A percentile compares a stretch with the other conserved stretches of the same genome.
Conservation (phyloP, 1,140 invertebrate genomes). For the Caenorhabditis remanei region DNA sequence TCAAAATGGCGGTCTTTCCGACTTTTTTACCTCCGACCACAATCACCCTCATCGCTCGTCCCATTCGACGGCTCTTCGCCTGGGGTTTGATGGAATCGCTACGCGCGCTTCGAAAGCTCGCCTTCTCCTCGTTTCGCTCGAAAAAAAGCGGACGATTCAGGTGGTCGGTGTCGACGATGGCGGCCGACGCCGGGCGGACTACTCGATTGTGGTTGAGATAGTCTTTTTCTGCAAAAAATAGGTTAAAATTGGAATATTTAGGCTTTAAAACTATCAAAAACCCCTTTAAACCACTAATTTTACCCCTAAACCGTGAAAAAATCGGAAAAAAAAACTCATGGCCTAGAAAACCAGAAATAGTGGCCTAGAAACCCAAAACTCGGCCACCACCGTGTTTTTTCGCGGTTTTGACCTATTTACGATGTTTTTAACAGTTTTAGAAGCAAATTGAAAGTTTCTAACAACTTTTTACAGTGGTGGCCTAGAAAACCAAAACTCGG, state of each 20-base stretch:
- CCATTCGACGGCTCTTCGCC: constrained; percentile 58
- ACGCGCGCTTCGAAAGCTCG: background rate
- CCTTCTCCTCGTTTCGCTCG: background rate
- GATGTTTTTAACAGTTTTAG: no score
- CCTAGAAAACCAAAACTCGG: no score
- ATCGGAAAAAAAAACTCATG: no score
- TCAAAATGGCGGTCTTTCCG: constrained; percentile 71
- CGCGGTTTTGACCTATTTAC: no score
- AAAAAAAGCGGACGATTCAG: background rate
- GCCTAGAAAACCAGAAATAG: no score
- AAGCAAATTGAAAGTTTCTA: no score
- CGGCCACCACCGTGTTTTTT: no score
- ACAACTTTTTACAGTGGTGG: no score
- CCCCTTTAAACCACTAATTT: no score
- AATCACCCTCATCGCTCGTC: constrained; percentile 69
- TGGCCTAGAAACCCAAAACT: no score
- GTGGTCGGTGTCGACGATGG: background rate
- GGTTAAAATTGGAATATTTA: background rate
- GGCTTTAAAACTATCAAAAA: no score
- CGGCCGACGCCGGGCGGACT: background rate
- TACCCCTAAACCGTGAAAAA: no score
- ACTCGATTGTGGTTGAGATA: constrained; percentile 20
- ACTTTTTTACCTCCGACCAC: constrained; percentile 66
- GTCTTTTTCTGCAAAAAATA: constrained; percentile 20
- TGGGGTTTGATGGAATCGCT: constrained; percentile 55